Conservation (phyloP, 1,140 invertebrate genomes). For the Drosophila ambigua region DNA sequence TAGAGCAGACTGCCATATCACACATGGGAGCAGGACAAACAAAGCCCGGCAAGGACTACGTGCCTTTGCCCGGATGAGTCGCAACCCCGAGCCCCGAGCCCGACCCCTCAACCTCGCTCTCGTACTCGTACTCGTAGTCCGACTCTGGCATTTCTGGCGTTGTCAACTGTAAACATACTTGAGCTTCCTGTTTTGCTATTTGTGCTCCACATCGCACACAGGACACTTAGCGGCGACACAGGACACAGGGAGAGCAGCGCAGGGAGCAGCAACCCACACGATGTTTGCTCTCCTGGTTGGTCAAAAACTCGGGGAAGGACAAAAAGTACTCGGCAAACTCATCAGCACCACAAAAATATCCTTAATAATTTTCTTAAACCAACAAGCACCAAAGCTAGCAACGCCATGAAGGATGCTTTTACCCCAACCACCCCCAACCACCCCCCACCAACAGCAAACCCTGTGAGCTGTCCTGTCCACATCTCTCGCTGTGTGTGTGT, state of each 20-base stretch:
- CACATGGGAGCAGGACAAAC: slow-evolving; percentile 30
- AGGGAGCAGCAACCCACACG: slow-evolving; percentile 16
- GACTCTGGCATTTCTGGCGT: slow-evolving; percentile 58
- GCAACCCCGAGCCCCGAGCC: neutral
- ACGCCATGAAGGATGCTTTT: slow-evolving; percentile 73
- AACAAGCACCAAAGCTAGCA: slow-evolving; percentile 76
- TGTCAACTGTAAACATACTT: slow-evolving; percentile 83
- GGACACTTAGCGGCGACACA: slow-evolving; percentile 44
- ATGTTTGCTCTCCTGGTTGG: slow-evolving; percentile 72
- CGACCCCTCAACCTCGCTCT: no score
- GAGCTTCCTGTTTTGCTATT: slow-evolving; percentile 82
- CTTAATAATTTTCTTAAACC: slow-evolving; percentile 83
- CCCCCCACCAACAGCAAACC: neutral
- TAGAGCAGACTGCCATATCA: neutral
- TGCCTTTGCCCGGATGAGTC: slow-evolving; percentile 33
- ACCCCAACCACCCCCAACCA: slow-evolving; percentile 44
- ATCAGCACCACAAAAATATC: slow-evolving; percentile 83
- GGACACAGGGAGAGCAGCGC: neutral
- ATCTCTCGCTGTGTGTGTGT: no score
- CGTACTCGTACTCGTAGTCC: no score
- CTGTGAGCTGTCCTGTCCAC: no score
- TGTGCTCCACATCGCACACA: slow-evolving; percentile 59
- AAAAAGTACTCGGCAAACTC: slow-evolving; percentile 82
- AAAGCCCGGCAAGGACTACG: slow-evolving; percentile 44
- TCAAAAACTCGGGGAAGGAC: slow-evolving; percentile 42